A percentile compares a stretch with the other conserved stretches of the same genome.
Evolutionary conservation across 2,888 invertebrate genomes (phyloP).

Genomic region (Dione vanillae): DNA sequence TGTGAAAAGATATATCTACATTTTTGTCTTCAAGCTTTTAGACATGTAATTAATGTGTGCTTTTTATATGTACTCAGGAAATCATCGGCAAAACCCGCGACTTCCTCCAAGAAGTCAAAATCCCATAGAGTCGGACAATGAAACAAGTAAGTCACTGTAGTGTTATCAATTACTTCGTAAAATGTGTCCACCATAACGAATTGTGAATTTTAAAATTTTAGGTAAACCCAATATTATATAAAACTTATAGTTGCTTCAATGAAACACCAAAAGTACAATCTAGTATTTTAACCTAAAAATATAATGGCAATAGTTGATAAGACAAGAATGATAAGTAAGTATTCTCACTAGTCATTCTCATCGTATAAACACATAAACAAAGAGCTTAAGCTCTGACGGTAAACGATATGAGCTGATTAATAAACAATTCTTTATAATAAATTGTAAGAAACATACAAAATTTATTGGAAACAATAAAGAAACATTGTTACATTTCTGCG

Average conservation of each 20-base stretch:
- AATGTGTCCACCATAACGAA: too few relatives aligned
- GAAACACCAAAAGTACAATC: too few relatives aligned
- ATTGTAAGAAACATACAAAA: too few relatives aligned
- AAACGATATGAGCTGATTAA: too few relatives aligned
- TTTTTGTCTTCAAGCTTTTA: not conserved
- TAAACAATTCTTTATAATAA: not conserved
- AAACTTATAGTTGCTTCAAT: too few relatives aligned
- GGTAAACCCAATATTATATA: too few relatives aligned
- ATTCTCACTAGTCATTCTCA: too few relatives aligned
- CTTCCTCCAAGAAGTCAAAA: conserved; percentile 1
- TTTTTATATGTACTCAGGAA: conserved; percentile 5
- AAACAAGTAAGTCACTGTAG: not conserved
- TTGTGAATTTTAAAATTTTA: too few relatives aligned
- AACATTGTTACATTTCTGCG: too few relatives aligned
- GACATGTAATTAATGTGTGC: not conserved
- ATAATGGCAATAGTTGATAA: conserved; percentile 9
- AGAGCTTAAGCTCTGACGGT: too few relatives aligned
- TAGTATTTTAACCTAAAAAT: conserved; percentile 1
- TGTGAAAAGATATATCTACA: not conserved
- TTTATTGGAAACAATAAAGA: too few relatives aligned
- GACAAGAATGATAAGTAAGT: not conserved
- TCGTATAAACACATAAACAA: not conserved
- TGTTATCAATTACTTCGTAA: not conserved
- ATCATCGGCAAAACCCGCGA: conserved; percentile 6
- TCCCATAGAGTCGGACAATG: not conserved